Evolutionary conservation across 2,797 vertebrate species (phyloP), one percentile per base, ranked within the genome.

Genomic region (Paratrypauchen microcephalus): DNA sequence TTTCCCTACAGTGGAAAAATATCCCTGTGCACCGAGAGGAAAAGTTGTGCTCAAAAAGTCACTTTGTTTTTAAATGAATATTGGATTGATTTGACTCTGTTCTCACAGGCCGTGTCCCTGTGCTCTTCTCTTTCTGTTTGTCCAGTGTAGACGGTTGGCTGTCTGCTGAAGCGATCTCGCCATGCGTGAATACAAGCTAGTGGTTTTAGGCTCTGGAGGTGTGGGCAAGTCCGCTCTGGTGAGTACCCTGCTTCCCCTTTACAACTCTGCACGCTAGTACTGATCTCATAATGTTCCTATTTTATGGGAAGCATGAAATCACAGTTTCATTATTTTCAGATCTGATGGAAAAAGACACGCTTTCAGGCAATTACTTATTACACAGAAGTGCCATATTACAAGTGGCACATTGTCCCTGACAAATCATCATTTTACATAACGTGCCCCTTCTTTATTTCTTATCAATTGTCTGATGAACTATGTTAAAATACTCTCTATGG

Each of bases 141-240:
- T 88, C 65, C 74, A 66, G 86, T 92, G 47, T 88, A 98, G 95
- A 90, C 91, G 84, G 81, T 92, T 87, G 90, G 90, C 92, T 90
- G 92, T 92, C 93, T 77, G 94, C 90, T 95, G 94, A 95, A 93
- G 92, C 92, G 89, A 93, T 93, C 93, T 91, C 94, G 93, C 92
- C 95, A 99, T 99, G 97, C 98, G 98, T 95, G 98, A 99, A 95
- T 99, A 99, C 95, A 99, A 99, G 95, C 95, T 99, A 88, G 97
- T 99, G 94, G 98, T 99, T 93, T 95, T 99, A 88, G 98, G 98
- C 85, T 99, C 98, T 88, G 98, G 98, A 94, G 98, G 98, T 88
- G 98, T 99, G 92, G 98, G 98, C 82, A 99, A 99, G 84, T 99
- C 98, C 3, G 98, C 98, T 89, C 93, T 99, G 96, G 98, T 99